Conservation (phyloP, 2,888 invertebrate species). For the Drosophila peninsularis region DNA sequence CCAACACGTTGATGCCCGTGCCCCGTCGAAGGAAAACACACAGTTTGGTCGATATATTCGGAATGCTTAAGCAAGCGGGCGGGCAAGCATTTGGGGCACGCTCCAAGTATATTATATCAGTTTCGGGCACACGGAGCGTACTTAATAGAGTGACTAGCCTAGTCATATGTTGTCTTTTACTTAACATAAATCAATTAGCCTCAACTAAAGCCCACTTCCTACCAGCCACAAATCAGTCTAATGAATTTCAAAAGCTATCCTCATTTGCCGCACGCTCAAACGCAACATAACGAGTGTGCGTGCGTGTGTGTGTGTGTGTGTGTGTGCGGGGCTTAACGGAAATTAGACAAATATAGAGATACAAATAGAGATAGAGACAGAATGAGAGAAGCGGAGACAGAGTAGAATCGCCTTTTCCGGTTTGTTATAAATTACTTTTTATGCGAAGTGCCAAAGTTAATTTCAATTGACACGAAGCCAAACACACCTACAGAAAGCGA, state of each 20-base stretch:
- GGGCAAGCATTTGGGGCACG: constrained; percentile 1
- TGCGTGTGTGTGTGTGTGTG: constrained; percentile 8
- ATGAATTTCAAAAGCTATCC: constrained; percentile 33
- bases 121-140: not conserved
- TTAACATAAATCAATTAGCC: constrained; percentile 41
- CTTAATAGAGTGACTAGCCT: constrained; percentile 8
- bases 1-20: constrained; percentile 16
- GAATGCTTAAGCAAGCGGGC: constrained; percentile 15
- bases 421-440: constrained; percentile 78
- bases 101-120: not conserved
- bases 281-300: constrained; percentile 6
- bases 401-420: constrained; percentile 61
- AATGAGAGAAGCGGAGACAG: constrained; percentile 35
- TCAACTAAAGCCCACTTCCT: constrained; percentile 7
- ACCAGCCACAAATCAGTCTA: constrained; percentile 19
- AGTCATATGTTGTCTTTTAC: constrained; percentile 10
- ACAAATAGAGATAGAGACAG: constrained; percentile 45
- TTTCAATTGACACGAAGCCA: constrained; percentile 78
- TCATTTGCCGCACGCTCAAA: constrained; percentile 42
- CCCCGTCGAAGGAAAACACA: not conserved
- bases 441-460: constrained; percentile 78
- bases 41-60: constrained; percentile 52
- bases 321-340: constrained; percentile 49
- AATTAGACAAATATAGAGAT: constrained; percentile 75
- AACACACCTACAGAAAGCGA: constrained; percentile 64